Evolutionary conservation across 2,888 invertebrate species (phyloP).

Genomic region (Agelastica alni): DNA sequence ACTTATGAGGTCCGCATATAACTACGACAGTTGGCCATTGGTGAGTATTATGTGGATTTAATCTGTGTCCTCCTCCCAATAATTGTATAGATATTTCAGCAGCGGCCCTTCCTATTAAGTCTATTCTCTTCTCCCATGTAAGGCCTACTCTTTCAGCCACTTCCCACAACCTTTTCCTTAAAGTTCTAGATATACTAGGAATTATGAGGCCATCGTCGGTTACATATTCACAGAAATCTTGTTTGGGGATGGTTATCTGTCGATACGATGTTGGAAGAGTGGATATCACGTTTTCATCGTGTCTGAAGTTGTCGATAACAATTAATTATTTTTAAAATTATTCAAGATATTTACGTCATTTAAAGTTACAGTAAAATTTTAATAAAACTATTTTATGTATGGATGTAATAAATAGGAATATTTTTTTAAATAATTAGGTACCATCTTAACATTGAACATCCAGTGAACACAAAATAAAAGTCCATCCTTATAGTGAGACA

Average conservation of each 20-base stretch:
- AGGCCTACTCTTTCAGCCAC: slow-evolving; percentile 71
- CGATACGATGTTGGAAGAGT: slow-evolving; percentile 66
- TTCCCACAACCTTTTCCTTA: slow-evolving; percentile 70
- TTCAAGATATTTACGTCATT: no score
- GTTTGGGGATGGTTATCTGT: slow-evolving; percentile 73
- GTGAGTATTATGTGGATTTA: slow-evolving; percentile 86
- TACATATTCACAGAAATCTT: slow-evolving; percentile 67
- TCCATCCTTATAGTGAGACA: no score
- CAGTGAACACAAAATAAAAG: no score
- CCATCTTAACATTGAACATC: no score
- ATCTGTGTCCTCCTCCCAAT: slow-evolving; percentile 80
- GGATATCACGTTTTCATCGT: slow-evolving; percentile 83
- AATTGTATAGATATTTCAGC: slow-evolving; percentile 83
- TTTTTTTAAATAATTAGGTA: no score
- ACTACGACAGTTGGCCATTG: slow-evolving; percentile 83
- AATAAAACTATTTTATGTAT: no score
- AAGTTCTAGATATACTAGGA: slow-evolving; percentile 70
- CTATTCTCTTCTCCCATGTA: slow-evolving; percentile 67
- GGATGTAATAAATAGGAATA: no score
- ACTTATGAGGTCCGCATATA: slow-evolving; percentile 70
- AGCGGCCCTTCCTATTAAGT: slow-evolving; percentile 81
- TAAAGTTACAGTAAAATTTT: no score
- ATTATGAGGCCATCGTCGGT: slow-evolving; percentile 83
- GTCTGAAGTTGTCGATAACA: no score
- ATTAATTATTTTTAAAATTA: no score